Conservation (phyloP, 1,140 invertebrate genomes). For the Drosophila dunni region DNA sequence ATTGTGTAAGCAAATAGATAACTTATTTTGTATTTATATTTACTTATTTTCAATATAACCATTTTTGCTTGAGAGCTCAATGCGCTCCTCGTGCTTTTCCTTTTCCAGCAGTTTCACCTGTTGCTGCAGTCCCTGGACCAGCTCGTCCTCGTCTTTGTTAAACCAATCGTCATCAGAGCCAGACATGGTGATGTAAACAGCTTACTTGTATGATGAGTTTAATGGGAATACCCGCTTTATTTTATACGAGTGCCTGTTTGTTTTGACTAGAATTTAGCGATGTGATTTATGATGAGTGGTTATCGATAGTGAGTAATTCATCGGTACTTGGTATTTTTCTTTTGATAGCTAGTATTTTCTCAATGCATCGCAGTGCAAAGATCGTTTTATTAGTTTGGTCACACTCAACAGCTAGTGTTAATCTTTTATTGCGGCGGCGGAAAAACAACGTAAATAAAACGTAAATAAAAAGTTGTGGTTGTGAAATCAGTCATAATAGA, state of each 20-base stretch:
- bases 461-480: too few species aligned
- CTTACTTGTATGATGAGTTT: background rate
- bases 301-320: too few species aligned
- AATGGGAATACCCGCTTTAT: conserved; percentile 11
- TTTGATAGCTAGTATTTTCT: too few species aligned
- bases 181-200: conserved; percentile 43
- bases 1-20: background rate
- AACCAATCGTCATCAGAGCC: conserved; percentile 78
- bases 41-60: conserved; percentile 31
- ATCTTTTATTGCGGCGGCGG: too few species aligned
- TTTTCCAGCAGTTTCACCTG: conserved; percentile 32
- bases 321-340: too few species aligned
- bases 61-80: conserved; percentile 7
- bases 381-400: too few species aligned
- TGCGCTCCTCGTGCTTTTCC: conserved; percentile 35
- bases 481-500: too few species aligned
- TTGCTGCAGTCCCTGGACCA: conserved; percentile 55
- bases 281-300: background rate
- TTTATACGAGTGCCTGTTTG: background rate
- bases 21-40: background rate
- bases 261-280: background rate
- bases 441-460: too few species aligned
- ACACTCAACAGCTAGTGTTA: too few species aligned
- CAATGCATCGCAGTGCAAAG: too few species aligned
- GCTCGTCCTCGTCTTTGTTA: conserved; percentile 69